Conservation (phyloP, 2,797 vertebrate genomes). For the Macropodus opercularis region DNA sequence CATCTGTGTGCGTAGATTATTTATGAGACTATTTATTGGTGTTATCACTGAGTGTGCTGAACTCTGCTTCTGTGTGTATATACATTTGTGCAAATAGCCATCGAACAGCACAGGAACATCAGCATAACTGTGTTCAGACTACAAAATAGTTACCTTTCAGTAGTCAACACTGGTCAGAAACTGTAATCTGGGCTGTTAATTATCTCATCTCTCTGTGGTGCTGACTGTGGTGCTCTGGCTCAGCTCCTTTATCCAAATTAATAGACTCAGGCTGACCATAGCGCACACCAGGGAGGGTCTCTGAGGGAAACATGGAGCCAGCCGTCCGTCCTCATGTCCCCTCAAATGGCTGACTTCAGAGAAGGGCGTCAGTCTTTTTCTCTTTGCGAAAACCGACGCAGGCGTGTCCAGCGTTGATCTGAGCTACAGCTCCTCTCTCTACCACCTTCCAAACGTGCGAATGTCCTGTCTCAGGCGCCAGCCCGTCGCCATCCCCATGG, state of each 20-base stretch:
- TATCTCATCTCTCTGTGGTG: conserved; percentile 39
- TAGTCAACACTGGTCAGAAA: conserved; percentile 56
- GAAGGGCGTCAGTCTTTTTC: conserved; percentile 27
- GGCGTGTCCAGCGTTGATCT: conserved; percentile 38
- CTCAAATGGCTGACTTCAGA: conserved; percentile 81
- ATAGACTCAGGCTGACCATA: conserved; percentile 60
- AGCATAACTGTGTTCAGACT: conserved; percentile 25
- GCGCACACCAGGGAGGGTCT: conserved; percentile 17
- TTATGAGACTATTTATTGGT: conserved; percentile 62
- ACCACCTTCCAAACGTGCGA: conserved; percentile 56
- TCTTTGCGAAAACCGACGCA: conserved; percentile 39
- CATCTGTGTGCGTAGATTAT: conserved; percentile 42
- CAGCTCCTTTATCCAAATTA: conserved; percentile 53
- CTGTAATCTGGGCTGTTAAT: conserved; percentile 55
- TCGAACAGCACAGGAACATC: conserved; percentile 46
- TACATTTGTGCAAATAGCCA: conserved; percentile 36
- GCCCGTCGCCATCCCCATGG: conserved; percentile 97
- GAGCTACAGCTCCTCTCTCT: conserved; percentile 49
- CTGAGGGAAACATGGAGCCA: conserved; percentile 77
- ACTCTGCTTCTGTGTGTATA: conserved; percentile 46
- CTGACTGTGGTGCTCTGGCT: conserved; percentile 57
- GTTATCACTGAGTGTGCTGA: conserved; percentile 60
- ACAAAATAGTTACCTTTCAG: conserved; percentile 48
- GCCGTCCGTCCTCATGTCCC: conserved; percentile 81
- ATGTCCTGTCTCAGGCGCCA: conserved; percentile 99